Evolutionary conservation across 2,113 vertebrate species (phyloP), one percentile per base, ranked within the genome.

Genomic region (Scomber japonicus): DNA sequence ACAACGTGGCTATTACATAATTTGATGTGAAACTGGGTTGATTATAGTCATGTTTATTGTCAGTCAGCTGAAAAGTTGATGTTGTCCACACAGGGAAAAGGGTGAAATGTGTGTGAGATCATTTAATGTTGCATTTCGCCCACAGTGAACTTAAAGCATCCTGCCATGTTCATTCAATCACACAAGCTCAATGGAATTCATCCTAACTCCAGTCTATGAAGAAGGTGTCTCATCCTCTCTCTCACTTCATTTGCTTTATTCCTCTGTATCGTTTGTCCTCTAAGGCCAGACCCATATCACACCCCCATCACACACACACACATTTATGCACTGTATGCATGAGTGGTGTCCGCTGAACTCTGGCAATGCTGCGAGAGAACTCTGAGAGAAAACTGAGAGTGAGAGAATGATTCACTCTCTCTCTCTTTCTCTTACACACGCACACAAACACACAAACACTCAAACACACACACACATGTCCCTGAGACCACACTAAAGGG

Each of bases 331-430:
- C 35, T 24, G 73, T 82, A 85, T 68, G 90, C 86, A 90, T 78
- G 87, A 84, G 78, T 64, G 68, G 76, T 83, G 79, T 84, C 82
- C 78, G 71, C 51, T 55, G 79, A 82, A 88, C 69, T 75, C 71
- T 71, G 57, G 81, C 76, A 9, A 76, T 10, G 86, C 88, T 73
- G 54, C 71, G 46, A 78, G 80, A 84, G 71, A 91, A 12, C 54
- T 55, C 51, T 66, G 46, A 62, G 72, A 78, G 62, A 68, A 59
- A 7, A 53, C 48, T 68, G 48, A 68, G 67, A 87, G 68, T 57
- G 69, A 81, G 71, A 75, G 62, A 81, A 83, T 90, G 89, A 89
- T 86, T 92, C 84, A 84, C 73, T 74, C 56, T 61, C 30, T 54
- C 35, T 48, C 3, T 72, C 60, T 72, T 0, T 46, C 24, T 6